A percentile compares a stretch with the other conserved stretches of the same genome.
Conservation (phyloP, 2,113 vertebrate genomes). For the Oncorhynchus mykiss region DNA sequence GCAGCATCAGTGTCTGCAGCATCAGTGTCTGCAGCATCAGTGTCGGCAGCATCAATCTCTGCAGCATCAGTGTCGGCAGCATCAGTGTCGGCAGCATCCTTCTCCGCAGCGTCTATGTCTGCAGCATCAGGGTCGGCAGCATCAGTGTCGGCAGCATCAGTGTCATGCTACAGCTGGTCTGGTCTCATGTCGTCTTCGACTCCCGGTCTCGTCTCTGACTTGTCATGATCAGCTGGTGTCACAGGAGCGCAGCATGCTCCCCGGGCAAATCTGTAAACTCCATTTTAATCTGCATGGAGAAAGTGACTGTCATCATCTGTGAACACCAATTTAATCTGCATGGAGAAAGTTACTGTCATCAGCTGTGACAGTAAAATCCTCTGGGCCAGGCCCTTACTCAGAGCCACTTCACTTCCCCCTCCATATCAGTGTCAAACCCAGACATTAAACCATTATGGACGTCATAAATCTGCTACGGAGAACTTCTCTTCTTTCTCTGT, state of each 20-base stretch:
- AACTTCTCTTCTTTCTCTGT: no score
- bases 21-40: no score
- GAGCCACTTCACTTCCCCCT: no score
- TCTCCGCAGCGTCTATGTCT: no score
- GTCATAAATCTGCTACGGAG: no score
- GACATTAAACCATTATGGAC: no score
- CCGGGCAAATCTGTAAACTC: slow-evolving; percentile 92
- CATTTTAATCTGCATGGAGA: slow-evolving; percentile 93
- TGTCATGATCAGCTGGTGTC: slow-evolving; percentile 80
- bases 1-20: no score
- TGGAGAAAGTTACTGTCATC: slow-evolving; percentile 88
- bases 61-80: slow-evolving; percentile 24
- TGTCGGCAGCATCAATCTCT: no score
- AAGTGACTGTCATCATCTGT: slow-evolving; percentile 84
- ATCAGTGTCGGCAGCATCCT: no score
- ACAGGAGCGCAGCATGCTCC: slow-evolving; percentile 76
- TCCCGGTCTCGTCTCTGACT: slow-evolving; percentile 78
- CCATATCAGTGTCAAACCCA: no score
- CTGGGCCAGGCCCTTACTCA: no score
- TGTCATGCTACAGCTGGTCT: slow-evolving; percentile 34
- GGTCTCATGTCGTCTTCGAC: slow-evolving; percentile 79
- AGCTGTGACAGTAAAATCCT: slow-evolving; percentile 70
- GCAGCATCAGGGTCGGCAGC: no score
- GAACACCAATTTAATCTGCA: slow-evolving; percentile 95
- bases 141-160: slow-evolving; percentile 39